Evolutionary conservation across 1,140 invertebrate genomes (phyloP).

Genomic region (Danaus plexippus): DNA sequence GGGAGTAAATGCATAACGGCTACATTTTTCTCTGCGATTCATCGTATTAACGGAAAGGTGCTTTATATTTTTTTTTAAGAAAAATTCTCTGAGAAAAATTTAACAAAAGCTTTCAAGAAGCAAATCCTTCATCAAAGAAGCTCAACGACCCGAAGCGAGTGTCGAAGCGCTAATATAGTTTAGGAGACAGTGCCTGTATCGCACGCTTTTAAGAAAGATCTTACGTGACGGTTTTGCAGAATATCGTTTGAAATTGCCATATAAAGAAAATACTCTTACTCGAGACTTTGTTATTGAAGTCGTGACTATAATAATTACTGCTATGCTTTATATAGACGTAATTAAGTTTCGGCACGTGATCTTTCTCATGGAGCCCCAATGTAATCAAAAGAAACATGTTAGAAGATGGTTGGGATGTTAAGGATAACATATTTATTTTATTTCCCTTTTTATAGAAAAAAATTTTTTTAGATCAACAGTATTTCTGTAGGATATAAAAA

Average conservation of each 20-base stretch:
- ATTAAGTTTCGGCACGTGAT: too few relatives aligned
- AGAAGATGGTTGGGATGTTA: too few relatives aligned
- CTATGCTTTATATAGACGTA: not conserved
- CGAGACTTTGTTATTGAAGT: conserved; percentile 15
- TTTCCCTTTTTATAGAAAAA: too few relatives aligned
- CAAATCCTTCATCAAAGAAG: conserved; percentile 61
- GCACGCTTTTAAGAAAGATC: conserved; percentile 32
- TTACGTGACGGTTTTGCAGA: conserved; percentile 34
- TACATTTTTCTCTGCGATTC: conserved; percentile 26
- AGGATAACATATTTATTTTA: too few relatives aligned
- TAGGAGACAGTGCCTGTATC: conserved; percentile 48
- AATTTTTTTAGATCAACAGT: too few relatives aligned
- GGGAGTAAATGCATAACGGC: conserved; percentile 19
- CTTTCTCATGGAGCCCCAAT: too few relatives aligned
- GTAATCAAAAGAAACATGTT: too few relatives aligned
- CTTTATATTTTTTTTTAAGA: conserved; percentile 52
- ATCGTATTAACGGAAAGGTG: conserved; percentile 24
- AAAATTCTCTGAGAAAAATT: conserved; percentile 50
- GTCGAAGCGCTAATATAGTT: conserved; percentile 60
- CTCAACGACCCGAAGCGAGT: conserved; percentile 52
- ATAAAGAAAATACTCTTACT: conserved; percentile 17
- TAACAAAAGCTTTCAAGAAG: conserved; percentile 64
- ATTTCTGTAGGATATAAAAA: too few relatives aligned
- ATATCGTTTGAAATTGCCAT: conserved; percentile 26
- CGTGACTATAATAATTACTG: conserved; percentile 14